These are phyloP conservation scores for Dynastes hyllus DNA, from an alignment of 2,888 invertebrate species.

Conservation along the genomic window DNA sequence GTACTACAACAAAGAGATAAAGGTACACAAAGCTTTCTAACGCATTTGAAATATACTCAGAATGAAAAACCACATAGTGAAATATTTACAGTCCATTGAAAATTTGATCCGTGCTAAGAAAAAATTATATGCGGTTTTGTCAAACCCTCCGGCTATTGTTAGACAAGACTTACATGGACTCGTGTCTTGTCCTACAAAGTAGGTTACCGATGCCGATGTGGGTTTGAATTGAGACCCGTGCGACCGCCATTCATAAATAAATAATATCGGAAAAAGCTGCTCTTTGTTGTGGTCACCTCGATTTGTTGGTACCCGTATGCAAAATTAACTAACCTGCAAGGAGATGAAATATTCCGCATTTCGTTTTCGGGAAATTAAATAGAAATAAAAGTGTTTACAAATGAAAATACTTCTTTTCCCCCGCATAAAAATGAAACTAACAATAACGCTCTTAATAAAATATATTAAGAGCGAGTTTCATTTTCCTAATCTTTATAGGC, in stretches of 20 bases:
- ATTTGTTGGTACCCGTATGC: constrained; percentile 47
- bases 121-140: constrained; percentile 67
- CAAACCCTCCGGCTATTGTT: constrained; percentile 66
- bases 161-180: constrained; percentile 46
- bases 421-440: too few relatives aligned
- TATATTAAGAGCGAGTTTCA: too few relatives aligned
- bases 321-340: constrained; percentile 16
- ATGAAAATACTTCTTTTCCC: too few relatives aligned
- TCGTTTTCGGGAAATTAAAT: neutral
- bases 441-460: too few relatives aligned
- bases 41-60: constrained; percentile 52
- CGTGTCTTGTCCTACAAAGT: constrained; percentile 53
- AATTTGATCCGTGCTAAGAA: constrained; percentile 60
- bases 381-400: too few relatives aligned
- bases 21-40: constrained; percentile 51
- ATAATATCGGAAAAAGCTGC: constrained; percentile 51
- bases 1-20: constrained; percentile 48
- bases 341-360: neutral
- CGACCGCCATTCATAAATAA: constrained; percentile 57
- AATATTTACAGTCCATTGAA: constrained; percentile 64
- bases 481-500: too few relatives aligned
- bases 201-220: constrained; percentile 51
- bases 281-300: constrained; percentile 40
- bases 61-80: constrained; percentile 55
- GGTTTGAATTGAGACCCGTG: constrained; percentile 49